These are phyloP conservation scores for Sebastes fasciatus DNA, from an alignment of 2,113 vertebrate species.

Conservation along the genomic window DNA sequence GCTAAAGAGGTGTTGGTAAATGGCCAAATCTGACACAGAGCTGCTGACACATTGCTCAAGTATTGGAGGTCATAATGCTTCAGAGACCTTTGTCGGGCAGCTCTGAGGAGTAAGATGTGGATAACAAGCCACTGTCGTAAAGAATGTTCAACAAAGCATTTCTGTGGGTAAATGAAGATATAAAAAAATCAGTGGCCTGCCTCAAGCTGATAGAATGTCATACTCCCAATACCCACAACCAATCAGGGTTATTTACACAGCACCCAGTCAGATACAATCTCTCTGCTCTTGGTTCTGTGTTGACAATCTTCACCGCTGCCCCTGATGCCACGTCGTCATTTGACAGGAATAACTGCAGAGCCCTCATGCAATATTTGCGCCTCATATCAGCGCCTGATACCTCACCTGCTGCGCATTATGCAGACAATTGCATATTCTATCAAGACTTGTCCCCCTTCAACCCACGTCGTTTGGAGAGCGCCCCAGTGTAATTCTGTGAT, in stretches of 20 bases:
- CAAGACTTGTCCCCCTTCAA: constrained; percentile 49
- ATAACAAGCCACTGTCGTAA: background rate
- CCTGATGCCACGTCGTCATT: background rate
- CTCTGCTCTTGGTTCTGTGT: constrained; percentile 3
- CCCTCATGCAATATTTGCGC: constrained; percentile 58
- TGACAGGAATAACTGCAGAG: constrained; percentile 43
- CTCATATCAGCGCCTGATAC: constrained; percentile 24
- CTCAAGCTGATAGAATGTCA: background rate
- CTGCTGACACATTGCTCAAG: background rate
- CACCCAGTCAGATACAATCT: background rate
- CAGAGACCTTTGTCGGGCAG: background rate
- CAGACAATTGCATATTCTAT: constrained; percentile 74
- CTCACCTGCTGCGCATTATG: constrained; percentile 58
- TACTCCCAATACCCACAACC: constrained; percentile 16
- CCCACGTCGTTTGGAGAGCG: constrained; percentile 42
- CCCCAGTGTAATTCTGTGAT: constrained; percentile 64
- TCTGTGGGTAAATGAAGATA: background rate
- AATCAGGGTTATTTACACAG: constrained; percentile 40
- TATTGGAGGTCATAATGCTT: background rate
- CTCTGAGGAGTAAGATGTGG: background rate
- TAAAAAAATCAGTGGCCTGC: background rate
- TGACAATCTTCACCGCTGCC: constrained; percentile 1
- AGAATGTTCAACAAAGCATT: constrained; percentile 2
- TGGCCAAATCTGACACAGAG: constrained; percentile 16
- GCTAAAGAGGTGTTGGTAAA: constrained; percentile 41